phyloP scores from a whole-genome alignment of 1,140 invertebrate species.

The Lepidotrigona ventralis region DNA sequence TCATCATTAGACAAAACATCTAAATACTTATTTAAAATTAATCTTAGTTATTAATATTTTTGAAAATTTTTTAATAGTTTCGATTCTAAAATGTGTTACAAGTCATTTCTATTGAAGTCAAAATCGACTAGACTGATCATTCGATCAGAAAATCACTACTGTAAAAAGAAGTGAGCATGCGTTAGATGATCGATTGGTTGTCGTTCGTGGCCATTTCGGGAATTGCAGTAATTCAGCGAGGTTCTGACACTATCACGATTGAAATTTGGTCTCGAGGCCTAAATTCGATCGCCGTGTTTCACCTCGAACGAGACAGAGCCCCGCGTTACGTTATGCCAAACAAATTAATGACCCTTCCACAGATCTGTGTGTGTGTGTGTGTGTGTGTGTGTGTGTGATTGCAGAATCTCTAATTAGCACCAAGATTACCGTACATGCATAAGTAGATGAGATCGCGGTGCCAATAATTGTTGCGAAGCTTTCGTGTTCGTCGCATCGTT shows the following conservation, averaged over 20 bases:
- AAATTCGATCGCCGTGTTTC: conserved; percentile 29
- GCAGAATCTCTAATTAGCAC: conserved; percentile 54
- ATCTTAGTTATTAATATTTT: neutral
- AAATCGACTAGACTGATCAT: neutral
- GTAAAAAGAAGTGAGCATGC: no score
- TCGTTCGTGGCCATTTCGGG: neutral
- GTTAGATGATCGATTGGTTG: neutral
- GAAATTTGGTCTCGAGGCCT: conserved; percentile 3
- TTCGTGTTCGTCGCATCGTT: conserved; percentile 24
- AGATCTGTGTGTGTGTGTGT: neutral
- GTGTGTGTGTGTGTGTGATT: neutral
- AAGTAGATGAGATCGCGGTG: conserved; percentile 43
- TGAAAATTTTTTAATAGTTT: neutral
- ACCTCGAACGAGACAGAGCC: neutral
- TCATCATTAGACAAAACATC: no score
- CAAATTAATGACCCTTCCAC: conserved; percentile 53
- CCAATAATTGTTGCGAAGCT: conserved; percentile 60
- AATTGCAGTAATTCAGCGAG: conserved; percentile 6
- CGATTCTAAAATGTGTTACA: neutral
- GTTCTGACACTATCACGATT: conserved; percentile 3
- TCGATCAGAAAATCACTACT: neutral
- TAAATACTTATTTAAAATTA: no score
- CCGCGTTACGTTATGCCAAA: conserved; percentile 51
- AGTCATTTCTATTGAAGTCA: neutral
- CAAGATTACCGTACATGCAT: conserved; percentile 54